phyloP scores from a whole-genome alignment of 2,113 vertebrate genomes.

The Plecturocebus donacophilus region DNA sequence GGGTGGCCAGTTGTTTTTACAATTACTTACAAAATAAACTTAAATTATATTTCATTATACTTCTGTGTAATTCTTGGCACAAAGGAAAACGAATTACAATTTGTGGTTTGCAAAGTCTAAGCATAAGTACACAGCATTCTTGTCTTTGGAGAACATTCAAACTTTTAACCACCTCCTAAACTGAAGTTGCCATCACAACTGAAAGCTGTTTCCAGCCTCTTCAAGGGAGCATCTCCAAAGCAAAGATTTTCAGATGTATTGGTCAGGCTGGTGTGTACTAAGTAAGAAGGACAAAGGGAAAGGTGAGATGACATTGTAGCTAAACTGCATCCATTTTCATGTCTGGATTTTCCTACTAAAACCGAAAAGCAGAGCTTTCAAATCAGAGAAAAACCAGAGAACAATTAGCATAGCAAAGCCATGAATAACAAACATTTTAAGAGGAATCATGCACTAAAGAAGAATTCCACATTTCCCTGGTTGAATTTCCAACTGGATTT shows the following conservation, averaged over 20 bases:
- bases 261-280: neutral
- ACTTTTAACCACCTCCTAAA: constrained; percentile 53
- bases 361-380: constrained; percentile 21
- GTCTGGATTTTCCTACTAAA: neutral
- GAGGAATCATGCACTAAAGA: neutral
- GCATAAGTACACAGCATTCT: neutral
- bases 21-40: constrained; percentile 8
- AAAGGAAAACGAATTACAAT: constrained; percentile 14
- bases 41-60: neutral
- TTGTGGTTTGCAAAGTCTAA: constrained; percentile 29
- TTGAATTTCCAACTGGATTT: neutral
- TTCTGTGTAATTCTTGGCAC: constrained; percentile 43
- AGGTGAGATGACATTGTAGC: constrained; percentile 20
- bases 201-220: constrained; percentile 44
- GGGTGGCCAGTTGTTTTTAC: neutral
- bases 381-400: neutral
- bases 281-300: constrained; percentile 2
- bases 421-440: neutral
- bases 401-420: neutral
- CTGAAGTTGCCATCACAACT: constrained; percentile 28
- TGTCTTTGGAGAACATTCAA: constrained; percentile 47
- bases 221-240: neutral
- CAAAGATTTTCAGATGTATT: neutral
- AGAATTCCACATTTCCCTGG: neutral
- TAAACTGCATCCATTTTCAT: neutral